Evolutionary conservation across 1,140 invertebrate species (phyloP).

Genomic region (Saccostrea glomerata): DNA sequence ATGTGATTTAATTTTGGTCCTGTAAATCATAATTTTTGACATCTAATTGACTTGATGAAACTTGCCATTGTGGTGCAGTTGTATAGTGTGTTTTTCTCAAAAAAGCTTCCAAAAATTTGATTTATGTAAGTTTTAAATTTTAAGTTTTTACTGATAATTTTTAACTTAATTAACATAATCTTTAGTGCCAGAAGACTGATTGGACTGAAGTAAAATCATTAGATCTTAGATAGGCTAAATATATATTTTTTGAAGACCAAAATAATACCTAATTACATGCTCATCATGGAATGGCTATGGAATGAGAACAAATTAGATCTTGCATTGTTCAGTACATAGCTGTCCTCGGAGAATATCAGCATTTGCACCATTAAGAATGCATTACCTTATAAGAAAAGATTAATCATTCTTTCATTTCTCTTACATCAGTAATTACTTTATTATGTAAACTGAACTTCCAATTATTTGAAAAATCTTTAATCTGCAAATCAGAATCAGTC

Average conservation of each 20-base stretch:
- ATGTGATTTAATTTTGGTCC: neutral
- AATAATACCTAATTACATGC: neutral
- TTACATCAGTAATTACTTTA: neutral
- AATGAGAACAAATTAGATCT: neutral
- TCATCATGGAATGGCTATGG: neutral
- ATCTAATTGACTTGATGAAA: slow-evolving; percentile 14
- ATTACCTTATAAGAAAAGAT: neutral
- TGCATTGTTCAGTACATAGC: neutral
- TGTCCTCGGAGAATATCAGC: neutral
- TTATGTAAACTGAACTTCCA: neutral
- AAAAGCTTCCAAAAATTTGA: neutral
- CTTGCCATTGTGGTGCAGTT: neutral
- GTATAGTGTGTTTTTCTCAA: neutral
- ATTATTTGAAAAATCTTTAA: neutral
- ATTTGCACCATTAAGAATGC: neutral
- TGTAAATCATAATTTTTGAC: neutral
- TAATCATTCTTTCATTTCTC: neutral
- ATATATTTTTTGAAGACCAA: neutral
- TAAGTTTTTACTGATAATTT: neutral
- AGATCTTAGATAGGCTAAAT: neutral
- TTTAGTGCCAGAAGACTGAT: neutral
- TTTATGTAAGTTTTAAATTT: neutral
- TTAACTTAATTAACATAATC: slow-evolving; percentile 8
- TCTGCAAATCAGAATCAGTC: neutral
- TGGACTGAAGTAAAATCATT: neutral